Conservation (phyloP, 2,113 vertebrate genomes). For the Chelonoidis abingdonii region DNA sequence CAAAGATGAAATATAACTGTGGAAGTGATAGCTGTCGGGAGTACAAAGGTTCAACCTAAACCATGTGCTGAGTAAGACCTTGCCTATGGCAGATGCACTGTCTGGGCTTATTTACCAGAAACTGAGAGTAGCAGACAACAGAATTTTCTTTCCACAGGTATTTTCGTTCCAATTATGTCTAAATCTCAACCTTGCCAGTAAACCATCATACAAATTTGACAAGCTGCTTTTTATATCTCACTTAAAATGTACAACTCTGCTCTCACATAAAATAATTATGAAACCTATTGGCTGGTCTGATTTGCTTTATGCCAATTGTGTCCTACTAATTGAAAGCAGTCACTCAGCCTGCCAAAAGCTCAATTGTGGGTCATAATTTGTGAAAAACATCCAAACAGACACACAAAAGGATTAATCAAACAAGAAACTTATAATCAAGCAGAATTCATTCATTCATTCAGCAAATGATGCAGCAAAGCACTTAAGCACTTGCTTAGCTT, state of each 20-base stretch:
- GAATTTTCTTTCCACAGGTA: not conserved
- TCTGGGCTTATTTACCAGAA: not conserved
- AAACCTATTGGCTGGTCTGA: not conserved
- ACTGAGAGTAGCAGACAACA: not conserved
- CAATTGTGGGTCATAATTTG: not conserved
- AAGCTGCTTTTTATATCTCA: not conserved
- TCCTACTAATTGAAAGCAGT: not conserved
- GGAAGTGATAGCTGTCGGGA: not conserved
- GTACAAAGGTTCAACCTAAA: accelerated
- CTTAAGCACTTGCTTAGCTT: not conserved
- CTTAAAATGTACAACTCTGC: not conserved
- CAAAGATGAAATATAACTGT: accelerated
- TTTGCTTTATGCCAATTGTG: not conserved
- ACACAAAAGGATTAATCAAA: not conserved
- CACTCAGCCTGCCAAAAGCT: not conserved
- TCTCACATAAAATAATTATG: not conserved
- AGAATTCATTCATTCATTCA: not conserved
- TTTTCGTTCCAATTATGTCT: not conserved
- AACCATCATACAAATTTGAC: not conserved
- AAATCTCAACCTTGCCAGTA: not conserved
- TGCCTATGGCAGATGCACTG: not conserved
- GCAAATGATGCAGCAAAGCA: not conserved
- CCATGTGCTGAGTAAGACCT: accelerated
- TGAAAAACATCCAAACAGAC: not conserved
- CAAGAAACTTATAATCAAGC: not conserved